Conservation (phyloP, 1,140 invertebrate species). For the Drosophila ambigua region DNA sequence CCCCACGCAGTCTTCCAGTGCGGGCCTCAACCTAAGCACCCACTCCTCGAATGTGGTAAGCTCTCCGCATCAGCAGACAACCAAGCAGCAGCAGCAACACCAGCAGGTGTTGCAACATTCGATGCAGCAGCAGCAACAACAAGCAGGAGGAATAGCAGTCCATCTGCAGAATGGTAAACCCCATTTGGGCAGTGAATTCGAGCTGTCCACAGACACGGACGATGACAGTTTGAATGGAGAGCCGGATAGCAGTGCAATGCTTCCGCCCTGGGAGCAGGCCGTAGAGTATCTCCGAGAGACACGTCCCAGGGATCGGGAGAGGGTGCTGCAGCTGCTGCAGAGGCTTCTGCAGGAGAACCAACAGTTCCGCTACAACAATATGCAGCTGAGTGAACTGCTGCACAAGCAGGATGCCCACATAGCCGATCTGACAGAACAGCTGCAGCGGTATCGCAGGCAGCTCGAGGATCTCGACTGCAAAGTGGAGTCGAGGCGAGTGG, state of each 20-base stretch:
- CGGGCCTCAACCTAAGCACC: slow-evolving; percentile 75
- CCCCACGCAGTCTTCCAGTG: slow-evolving; percentile 79
- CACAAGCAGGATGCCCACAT: slow-evolving; percentile 74
- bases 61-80: slow-evolving; percentile 50
- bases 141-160: neutral
- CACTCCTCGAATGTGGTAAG: slow-evolving; percentile 71
- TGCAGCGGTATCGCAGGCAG: slow-evolving; percentile 71
- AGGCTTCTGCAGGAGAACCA: slow-evolving; percentile 76
- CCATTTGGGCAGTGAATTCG: slow-evolving; percentile 85
- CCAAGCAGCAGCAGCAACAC: slow-evolving; percentile 27
- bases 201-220: slow-evolving; percentile 87
- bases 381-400: slow-evolving; percentile 69
- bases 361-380: slow-evolving; percentile 71
- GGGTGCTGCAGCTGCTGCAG: slow-evolving; percentile 71
- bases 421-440: slow-evolving; percentile 68
- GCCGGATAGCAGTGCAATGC: slow-evolving; percentile 82
- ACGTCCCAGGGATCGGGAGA: slow-evolving; percentile 63
- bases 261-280: slow-evolving; percentile 78
- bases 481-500: slow-evolving; percentile 51
- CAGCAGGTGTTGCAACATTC: slow-evolving; percentile 10
- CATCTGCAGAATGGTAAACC: slow-evolving; percentile 46
- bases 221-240: slow-evolving; percentile 84
- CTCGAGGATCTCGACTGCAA: slow-evolving; percentile 51
- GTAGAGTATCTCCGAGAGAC: slow-evolving; percentile 75
- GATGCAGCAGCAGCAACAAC: neutral